Evolutionary conservation across 2,888 invertebrate genomes (phyloP).

Genomic region (Dilophus febrilis): DNA sequence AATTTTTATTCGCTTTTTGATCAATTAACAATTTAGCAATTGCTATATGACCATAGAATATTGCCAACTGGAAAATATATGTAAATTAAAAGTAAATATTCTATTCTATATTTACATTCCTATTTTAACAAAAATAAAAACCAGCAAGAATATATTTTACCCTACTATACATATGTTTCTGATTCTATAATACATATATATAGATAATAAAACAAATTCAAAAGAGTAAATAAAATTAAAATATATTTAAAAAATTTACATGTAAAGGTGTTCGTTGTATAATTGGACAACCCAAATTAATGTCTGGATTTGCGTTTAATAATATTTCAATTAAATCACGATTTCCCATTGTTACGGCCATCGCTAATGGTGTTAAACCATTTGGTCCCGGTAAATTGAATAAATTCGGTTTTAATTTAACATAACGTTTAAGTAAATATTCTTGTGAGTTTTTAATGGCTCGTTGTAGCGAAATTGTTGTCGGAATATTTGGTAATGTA

Average conservation of each 20-base stretch:
- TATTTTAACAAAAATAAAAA: no score
- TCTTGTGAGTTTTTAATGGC: conserved; percentile 27
- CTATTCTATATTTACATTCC: no score
- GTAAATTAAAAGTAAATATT: neutral
- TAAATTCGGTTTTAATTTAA: conserved; percentile 21
- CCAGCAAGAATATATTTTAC: no score
- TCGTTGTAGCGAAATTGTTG: conserved; percentile 21
- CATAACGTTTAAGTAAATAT: conserved; percentile 24
- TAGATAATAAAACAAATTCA: no score
- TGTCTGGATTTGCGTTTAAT: conserved; percentile 22
- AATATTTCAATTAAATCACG: conserved; percentile 24
- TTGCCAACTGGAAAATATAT: conserved; percentile 19
- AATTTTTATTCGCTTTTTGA: conserved; percentile 25
- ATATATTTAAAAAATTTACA: no score
- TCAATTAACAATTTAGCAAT: conserved; percentile 25
- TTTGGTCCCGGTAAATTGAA: conserved; percentile 24
- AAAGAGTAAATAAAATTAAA: neutral
- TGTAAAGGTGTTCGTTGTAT: conserved; percentile 25
- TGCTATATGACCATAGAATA: conserved; percentile 24
- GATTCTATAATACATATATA: no score
- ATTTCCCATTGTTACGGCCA: conserved; percentile 24
- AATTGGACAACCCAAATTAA: conserved; percentile 21
- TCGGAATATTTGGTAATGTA: conserved; percentile 21
- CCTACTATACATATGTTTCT: no score
- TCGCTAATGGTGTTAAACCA: conserved; percentile 25